Conservation (phyloP, 2,888 invertebrate species). For the Andrena bucephala region DNA sequence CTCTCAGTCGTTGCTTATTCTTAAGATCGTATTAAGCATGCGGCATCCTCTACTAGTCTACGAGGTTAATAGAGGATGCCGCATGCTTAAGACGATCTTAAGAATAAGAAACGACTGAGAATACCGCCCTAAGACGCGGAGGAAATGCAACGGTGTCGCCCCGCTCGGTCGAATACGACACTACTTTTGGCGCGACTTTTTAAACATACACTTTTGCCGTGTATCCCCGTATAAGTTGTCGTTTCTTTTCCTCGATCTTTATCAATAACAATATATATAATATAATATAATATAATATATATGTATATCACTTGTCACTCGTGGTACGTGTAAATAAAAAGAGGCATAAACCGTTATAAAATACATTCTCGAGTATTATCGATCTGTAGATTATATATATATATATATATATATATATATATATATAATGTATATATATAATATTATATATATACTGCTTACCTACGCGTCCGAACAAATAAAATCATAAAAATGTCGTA, state of each 20-base stretch:
- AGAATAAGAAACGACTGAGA: too few relatives aligned
- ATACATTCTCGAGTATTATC: constrained; percentile 84
- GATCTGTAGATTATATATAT: constrained; percentile 75
- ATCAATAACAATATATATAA: constrained; percentile 66
- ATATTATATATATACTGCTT: constrained; percentile 69
- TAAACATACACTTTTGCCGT: constrained; percentile 35
- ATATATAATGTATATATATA: constrained; percentile 50
- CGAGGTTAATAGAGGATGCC: too few relatives aligned
- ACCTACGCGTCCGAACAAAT: constrained; percentile 79
- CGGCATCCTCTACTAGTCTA: too few relatives aligned
- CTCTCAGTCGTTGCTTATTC: too few relatives aligned
- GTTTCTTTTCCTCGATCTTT: constrained; percentile 46
- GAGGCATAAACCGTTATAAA: constrained; percentile 85
- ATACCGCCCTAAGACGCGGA: constrained; percentile 61
- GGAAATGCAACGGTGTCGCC: constrained; percentile 70
- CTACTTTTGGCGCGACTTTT: constrained; percentile 29
- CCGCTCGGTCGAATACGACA: constrained; percentile 54
- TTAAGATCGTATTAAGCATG: too few relatives aligned
- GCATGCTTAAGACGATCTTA: too few relatives aligned
- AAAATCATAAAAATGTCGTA: constrained; percentile 81
- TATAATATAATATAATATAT: constrained; percentile 65
- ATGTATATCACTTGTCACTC: constrained; percentile 84
- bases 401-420: constrained; percentile 49
- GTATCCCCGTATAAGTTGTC: constrained; percentile 50
- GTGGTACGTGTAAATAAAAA: constrained; percentile 84